Percentiles rank a stretch among this genome's conserved stretches.
These are phyloP conservation scores for Percopsis transmontana DNA, from an alignment of 2,113 vertebrate species.

Conservation along the genomic window DNA sequence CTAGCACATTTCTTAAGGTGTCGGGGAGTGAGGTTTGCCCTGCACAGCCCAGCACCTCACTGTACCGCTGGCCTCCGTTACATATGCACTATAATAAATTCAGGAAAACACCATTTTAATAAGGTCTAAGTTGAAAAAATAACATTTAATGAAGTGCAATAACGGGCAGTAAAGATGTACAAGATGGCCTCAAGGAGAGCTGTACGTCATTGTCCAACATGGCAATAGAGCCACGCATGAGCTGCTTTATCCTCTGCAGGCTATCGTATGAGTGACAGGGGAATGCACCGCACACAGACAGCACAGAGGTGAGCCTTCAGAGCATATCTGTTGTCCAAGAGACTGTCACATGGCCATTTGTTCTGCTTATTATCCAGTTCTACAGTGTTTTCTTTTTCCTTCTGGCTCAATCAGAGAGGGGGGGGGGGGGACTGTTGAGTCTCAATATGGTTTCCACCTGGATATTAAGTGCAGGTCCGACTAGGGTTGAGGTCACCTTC, in stretches of 20 bases:
- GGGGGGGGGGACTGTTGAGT: too few relatives aligned
- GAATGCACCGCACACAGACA: not conserved
- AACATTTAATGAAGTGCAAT: not conserved
- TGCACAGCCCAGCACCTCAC: too few relatives aligned
- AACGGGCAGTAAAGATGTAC: not conserved
- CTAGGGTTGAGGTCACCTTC: too few relatives aligned
- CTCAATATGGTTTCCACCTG: too few relatives aligned
- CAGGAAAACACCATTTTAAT: too few relatives aligned
- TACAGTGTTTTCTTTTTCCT: constrained; percentile 20
- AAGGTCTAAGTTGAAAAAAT: not conserved
- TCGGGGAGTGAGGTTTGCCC: too few relatives aligned
- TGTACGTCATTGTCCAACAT: constrained; percentile 13
- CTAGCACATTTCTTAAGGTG: too few relatives aligned
- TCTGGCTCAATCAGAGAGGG: not conserved
- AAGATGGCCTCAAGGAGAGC: not conserved
- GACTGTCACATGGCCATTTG: constrained; percentile 10
- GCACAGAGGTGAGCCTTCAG: constrained; percentile 5
- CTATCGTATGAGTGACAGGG: not conserved
- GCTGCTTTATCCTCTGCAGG: constrained; percentile 18
- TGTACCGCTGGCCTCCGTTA: too few relatives aligned
- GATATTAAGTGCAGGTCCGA: too few relatives aligned
- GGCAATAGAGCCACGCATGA: not conserved
- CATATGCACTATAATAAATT: too few relatives aligned
- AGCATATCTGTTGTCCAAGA: not conserved
- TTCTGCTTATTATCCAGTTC: constrained; percentile 27